Base-by-base conservation (phyloP, 2,888 invertebrate genomes). In the Emmelina monodactyla region DNA sequence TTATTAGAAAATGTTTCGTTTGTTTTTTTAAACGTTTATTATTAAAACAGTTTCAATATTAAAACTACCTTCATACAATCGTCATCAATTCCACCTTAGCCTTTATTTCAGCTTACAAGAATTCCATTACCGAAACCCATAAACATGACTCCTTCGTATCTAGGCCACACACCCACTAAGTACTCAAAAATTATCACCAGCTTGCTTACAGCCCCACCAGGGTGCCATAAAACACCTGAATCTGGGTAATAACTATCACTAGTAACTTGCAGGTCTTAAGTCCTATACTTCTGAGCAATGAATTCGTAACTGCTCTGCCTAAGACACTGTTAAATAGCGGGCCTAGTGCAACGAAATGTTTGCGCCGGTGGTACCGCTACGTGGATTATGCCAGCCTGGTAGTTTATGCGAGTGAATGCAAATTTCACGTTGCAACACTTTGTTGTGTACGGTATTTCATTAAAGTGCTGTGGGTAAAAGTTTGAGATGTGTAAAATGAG, bases 231-330 rank as follows among this genome's bases (percentile, higher is more conserved):
- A 25, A 10, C 25, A 25, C 6, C 11, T 11, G 9, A 25, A 11
- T 10, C 6, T 25, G n/a, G 25, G 25, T 25, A 25, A 25, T 25
- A 25, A 25, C 25, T 25, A 7, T 4, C 25, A 25, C 25, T 3
- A 9, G 11, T 25, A 25, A 25, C n/a, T 25, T 25, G n/a, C 11
- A 25, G 25, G 25, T 25, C 25, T 25, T 25, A n/a, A n/a, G n/a
- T n/a, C n/a, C n/a, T n/a, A n/a, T n/a, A n/a, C n/a, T n/a, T n/a
- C n/a, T n/a, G n/a, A 25, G 25, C 25, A 25, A 25, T 25, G 25
- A 25, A 25, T 25, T 25, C 11, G 25, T 25, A 25, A 25, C 25
- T 25, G 25, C 25, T n/a, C 25, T n/a, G n/a, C n/a, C n/a, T 25
- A 25, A 25, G 25, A 10, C 9, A 11, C n/a, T 25, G 11, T 9